Evolutionary conservation across 1,140 invertebrate species (phyloP), one percentile per base, ranked within the genome.

Genomic region (Lepeophtheirus salmonis): DNA sequence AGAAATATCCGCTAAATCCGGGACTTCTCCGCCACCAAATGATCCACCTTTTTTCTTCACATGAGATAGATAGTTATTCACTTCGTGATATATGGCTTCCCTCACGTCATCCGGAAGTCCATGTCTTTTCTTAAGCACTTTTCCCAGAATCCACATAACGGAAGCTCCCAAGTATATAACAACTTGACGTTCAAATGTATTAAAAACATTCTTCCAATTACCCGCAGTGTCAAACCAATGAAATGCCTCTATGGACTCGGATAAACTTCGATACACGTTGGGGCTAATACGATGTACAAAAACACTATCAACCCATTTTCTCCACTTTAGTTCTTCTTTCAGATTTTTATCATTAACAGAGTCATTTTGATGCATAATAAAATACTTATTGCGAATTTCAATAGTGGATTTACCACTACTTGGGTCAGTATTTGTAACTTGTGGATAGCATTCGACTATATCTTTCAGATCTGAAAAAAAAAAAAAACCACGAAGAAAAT

Each of bases 361-460:
- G 10, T 75, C 67, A 49, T 71, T 67, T 13, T 63, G 64, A 53
- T 80, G 83, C 90, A 97, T 97, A 0, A 97, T 68, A 68, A 88
- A 95, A 72, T 97, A 97, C 71, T 86, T 89, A 70, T 98, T 97
- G 65, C 90, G 77, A 64, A 91, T 83, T 68, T 92, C 88, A 57
- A 65, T 56, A 51, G 75, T 75, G 58, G 79, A 78, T 26, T 77
- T 73, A 53, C 79, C 78, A 17, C 81, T 81, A 30, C 79, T 71
- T 30, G 87, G 78, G 10, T 70, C 61, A 24, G 76, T 69, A 66
- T 75, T 82, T 14, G 75, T 79, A 1, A 86, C 76, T 3, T 72
- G 73, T 4, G 89, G 89, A 74, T 92, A 97, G 74, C 77, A 90
- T 52, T 82, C 77, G 0, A 80, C 71, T n/a, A 94, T 71, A n/a